Conservation (phyloP, 2,888 invertebrate species). For the Chrysodeixis includens region DNA sequence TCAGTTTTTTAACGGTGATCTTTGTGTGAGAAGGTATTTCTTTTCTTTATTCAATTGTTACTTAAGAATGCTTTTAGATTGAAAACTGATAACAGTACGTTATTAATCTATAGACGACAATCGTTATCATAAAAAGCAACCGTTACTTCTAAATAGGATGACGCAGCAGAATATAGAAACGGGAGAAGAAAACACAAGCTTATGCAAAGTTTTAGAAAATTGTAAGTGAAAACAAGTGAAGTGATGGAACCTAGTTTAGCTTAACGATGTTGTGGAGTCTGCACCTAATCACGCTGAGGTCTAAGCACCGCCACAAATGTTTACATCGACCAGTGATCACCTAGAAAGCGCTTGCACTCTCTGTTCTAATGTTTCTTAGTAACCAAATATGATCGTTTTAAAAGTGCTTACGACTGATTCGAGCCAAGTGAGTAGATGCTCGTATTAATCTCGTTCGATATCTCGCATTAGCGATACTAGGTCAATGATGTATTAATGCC, state of each 20-base stretch:
- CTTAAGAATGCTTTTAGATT: not conserved
- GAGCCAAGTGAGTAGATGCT: not conserved
- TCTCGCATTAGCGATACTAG: slow-evolving; percentile 1
- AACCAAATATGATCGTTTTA: slow-evolving; percentile 22
- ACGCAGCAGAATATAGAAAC: slow-evolving; percentile 27
- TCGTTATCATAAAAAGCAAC: slow-evolving; percentile 3
- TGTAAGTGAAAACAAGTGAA: slow-evolving; percentile 46
- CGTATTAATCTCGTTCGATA: not conserved
- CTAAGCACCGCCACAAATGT: slow-evolving; percentile 31
- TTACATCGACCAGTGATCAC: slow-evolving; percentile 31
- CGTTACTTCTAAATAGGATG: slow-evolving; percentile 17
- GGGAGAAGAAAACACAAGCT: slow-evolving; percentile 29
- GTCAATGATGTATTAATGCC: not conserved
- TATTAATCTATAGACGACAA: not conserved
- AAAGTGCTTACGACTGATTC: slow-evolving; percentile 3
- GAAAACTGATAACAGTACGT: not conserved
- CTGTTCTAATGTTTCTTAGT: slow-evolving; percentile 61
- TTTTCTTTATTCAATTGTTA: not conserved
- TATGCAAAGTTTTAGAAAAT: slow-evolving; percentile 33
- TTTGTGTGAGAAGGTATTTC: not conserved
- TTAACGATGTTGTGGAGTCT: slow-evolving; percentile 26
- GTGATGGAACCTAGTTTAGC: slow-evolving; percentile 43
- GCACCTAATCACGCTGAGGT: slow-evolving; percentile 41
- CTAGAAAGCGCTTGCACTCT: slow-evolving; percentile 68
- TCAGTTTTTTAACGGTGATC: not conserved